Conservation (phyloP, 1,140 invertebrate species). For the Drosophila chauvacae region DNA sequence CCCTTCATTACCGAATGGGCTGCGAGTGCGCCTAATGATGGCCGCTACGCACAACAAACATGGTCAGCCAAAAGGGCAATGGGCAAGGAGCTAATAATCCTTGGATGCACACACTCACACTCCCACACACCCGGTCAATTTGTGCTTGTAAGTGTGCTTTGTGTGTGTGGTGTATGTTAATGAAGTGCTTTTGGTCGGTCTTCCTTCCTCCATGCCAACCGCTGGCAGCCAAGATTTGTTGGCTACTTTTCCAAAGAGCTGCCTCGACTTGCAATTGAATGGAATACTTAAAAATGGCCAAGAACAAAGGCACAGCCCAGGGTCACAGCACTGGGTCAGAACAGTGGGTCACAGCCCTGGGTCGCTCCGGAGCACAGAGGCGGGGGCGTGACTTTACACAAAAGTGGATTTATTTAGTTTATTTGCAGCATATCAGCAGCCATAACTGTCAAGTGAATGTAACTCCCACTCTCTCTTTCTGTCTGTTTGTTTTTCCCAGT, state of each 20-base stretch:
- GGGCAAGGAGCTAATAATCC: conserved; percentile 50
- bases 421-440: conserved; percentile 81
- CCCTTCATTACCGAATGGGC: conserved; percentile 30
- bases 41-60: conserved; percentile 32
- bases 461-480: conserved; percentile 6
- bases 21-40: conserved; percentile 36
- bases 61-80: conserved; percentile 38
- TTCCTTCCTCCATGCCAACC: conserved; percentile 5
- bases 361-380: conserved; percentile 31
- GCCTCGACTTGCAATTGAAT: conserved; percentile 60
- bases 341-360: too few relatives aligned
- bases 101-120: conserved; percentile 30
- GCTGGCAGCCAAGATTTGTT: conserved; percentile 18
- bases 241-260: conserved; percentile 32
- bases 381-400: conserved; percentile 72
- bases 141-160: conserved; percentile 20
- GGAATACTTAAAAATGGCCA: conserved; percentile 26
- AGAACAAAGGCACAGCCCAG: neutral
- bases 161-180: conserved; percentile 41
- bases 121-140: conserved; percentile 28
- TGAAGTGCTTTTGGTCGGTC: conserved; percentile 56
- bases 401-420: conserved; percentile 79
- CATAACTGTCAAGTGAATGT: conserved; percentile 77
- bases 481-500: conserved; percentile 11
- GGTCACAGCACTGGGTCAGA: neutral